Percentiles rank a stretch among this genome's conserved stretches.
phyloP scores from a whole-genome alignment of 2,888 invertebrate genomes.

The Philaethria dido region DNA sequence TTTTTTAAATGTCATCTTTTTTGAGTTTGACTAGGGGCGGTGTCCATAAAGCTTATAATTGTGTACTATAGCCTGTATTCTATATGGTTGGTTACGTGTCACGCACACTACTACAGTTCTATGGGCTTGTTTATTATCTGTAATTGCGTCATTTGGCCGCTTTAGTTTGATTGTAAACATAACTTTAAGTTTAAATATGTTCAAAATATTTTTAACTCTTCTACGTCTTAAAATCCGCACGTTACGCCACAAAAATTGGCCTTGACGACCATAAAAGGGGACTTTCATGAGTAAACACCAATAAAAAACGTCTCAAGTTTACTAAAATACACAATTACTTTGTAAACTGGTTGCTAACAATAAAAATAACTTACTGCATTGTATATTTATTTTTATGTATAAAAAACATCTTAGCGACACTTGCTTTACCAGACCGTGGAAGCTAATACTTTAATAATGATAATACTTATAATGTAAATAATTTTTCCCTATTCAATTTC shows the following conservation, averaged over 20 bases:
- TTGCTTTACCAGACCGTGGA: neutral
- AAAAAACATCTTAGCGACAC: neutral
- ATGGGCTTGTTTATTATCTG: slow-evolving; percentile 26
- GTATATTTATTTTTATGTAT: neutral
- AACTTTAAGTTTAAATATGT: slow-evolving; percentile 30
- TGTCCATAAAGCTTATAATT: slow-evolving; percentile 5
- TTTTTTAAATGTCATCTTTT: slow-evolving; percentile 1
- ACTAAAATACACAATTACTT: slow-evolving; percentile 9
- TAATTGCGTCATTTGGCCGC: slow-evolving; percentile 46
- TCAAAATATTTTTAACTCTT: slow-evolving; percentile 1
- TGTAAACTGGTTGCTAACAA: slow-evolving; percentile 7
- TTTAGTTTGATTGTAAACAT: slow-evolving; percentile 45
- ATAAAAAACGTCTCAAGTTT: slow-evolving; percentile 14
- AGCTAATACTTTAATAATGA: neutral
- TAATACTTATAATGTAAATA: no score
- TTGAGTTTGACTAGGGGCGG: neutral
- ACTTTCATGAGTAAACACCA: slow-evolving; percentile 1
- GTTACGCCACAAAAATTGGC: slow-evolving; percentile 10
- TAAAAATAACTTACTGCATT: slow-evolving; percentile 3
- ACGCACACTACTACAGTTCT: slow-evolving; percentile 1
- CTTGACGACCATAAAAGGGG: slow-evolving; percentile 9
- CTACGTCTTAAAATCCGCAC: neutral
- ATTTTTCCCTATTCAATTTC: no score
- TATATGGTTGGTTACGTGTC: neutral
- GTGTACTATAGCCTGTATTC: slow-evolving; percentile 1